A percentile compares a stretch with the other conserved stretches of the same genome.
phyloP scores from a whole-genome alignment of 2,888 invertebrate species.

The Orgyia antiqua region DNA sequence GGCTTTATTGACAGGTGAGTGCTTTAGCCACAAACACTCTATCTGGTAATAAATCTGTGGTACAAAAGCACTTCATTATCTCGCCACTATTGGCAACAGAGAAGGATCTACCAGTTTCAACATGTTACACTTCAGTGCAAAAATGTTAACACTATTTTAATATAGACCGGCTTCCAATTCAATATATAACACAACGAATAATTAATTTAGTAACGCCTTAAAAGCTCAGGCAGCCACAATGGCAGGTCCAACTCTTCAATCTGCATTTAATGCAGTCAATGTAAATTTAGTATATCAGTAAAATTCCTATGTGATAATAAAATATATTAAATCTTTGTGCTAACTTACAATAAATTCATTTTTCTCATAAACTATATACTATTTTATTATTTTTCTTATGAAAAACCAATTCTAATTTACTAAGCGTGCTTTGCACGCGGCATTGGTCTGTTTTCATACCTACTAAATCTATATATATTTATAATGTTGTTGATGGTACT shows the following conservation, averaged over 20 bases:
- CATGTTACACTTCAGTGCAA: too few relatives aligned
- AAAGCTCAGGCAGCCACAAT: slow-evolving; percentile 55
- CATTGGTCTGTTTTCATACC: slow-evolving; percentile 65
- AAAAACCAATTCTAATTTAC: slow-evolving; percentile 61
- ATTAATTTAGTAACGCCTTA: slow-evolving; percentile 24
- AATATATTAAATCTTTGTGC: slow-evolving; percentile 79
- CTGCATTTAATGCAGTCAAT: slow-evolving; percentile 68
- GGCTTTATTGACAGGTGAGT: too few relatives aligned
- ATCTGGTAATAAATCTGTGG: too few relatives aligned
- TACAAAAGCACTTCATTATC: too few relatives aligned
- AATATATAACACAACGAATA: slow-evolving; percentile 9
- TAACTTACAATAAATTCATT: slow-evolving; percentile 77
- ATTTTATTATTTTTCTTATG: slow-evolving; percentile 51
- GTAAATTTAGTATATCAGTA: slow-evolving; percentile 74
- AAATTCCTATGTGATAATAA: slow-evolving; percentile 75
- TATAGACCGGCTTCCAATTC: slow-evolving; percentile 21
- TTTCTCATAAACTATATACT: slow-evolving; percentile 68
- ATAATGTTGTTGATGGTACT: slow-evolving; percentile 36
- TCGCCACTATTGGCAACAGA: too few relatives aligned
- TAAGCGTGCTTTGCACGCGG: slow-evolving; percentile 68
- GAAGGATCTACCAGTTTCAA: too few relatives aligned
- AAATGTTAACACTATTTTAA: too few relatives aligned
- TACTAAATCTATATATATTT: slow-evolving; percentile 37
- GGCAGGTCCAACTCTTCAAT: slow-evolving; percentile 49
- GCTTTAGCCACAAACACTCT: too few relatives aligned